phyloP scores from a whole-genome alignment of 2,888 invertebrate species.

The Prenolepis imparis region DNA sequence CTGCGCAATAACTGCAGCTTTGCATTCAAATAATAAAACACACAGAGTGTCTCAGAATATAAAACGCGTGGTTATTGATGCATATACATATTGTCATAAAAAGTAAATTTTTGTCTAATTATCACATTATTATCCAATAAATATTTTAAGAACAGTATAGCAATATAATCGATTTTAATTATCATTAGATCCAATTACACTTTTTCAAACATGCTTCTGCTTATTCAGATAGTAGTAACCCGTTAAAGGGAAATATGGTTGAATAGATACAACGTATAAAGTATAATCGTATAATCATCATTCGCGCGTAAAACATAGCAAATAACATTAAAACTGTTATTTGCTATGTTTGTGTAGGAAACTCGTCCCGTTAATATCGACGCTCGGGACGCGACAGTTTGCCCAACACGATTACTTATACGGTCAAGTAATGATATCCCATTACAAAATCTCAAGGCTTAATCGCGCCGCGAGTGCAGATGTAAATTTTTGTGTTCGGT shows the following conservation, averaged over 20 bases:
- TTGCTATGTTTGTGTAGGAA: not conserved
- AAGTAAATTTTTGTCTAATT: not conserved
- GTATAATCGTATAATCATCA: not conserved
- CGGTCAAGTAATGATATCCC: not conserved
- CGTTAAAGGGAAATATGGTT: not conserved
- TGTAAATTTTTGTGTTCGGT: constrained; percentile 4
- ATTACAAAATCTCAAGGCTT: constrained; percentile 39
- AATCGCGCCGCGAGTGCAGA: constrained; percentile 1
- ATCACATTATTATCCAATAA: not conserved
- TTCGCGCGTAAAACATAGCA: no score
- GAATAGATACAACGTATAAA: not conserved
- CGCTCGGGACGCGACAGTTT: not conserved
- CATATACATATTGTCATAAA: not conserved
- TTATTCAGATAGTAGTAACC: not conserved
- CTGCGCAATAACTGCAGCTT: not conserved
- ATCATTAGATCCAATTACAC: not conserved
- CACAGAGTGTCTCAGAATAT: not conserved
- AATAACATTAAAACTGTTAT: constrained; percentile 21
- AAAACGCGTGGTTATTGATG: not conserved
- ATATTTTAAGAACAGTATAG: not conserved
- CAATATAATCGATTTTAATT: not conserved
- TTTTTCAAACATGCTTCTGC: not conserved
- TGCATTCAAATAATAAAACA: not conserved
- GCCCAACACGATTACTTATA: not conserved
- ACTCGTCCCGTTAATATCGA: constrained; percentile 19